phyloP scores from a whole-genome alignment of 2,113 vertebrate genomes.

The Trichomycterus rosablanca region DNA sequence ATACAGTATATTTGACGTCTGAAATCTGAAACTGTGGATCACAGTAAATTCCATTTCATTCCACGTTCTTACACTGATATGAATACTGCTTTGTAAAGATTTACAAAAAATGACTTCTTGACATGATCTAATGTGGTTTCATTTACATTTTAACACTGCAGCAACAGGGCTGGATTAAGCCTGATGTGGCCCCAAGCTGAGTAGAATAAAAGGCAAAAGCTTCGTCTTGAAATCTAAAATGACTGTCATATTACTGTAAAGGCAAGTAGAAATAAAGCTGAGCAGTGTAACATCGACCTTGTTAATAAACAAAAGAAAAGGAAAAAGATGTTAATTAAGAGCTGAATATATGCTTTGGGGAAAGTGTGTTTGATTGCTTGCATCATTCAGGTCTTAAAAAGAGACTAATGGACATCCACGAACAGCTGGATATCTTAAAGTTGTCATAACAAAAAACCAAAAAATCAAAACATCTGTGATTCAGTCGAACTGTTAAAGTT shows the following conservation, averaged over 20 bases:
- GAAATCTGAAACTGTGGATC: too few species aligned
- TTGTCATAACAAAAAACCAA: background rate
- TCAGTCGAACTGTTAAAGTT: constrained; percentile 1
- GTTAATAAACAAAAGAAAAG: background rate
- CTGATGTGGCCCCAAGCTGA: too few species aligned
- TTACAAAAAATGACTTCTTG: too few species aligned
- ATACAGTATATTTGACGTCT: too few species aligned
- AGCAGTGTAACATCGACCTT: background rate
- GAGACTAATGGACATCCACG: constrained; percentile 8
- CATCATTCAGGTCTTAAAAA: constrained; percentile 14
- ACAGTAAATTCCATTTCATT: too few species aligned
- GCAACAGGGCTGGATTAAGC: too few species aligned
- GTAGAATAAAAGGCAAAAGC: too few species aligned
- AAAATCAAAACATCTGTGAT: too few species aligned
- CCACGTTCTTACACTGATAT: too few species aligned
- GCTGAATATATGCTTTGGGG: background rate
- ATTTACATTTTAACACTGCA: too few species aligned
- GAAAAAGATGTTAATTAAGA: background rate
- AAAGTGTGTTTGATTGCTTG: background rate
- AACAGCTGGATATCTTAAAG: constrained; percentile 14
- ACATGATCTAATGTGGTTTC: too few species aligned
- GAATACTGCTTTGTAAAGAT: too few species aligned
- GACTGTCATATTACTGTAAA: constrained; percentile 7
- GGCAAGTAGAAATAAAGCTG: constrained; percentile 5
- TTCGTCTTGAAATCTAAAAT: constrained; percentile 15